Percentiles rank a stretch among this genome's conserved stretches.
Conservation (phyloP, 1,140 invertebrate genomes). For the Cherax quadricarinatus region DNA sequence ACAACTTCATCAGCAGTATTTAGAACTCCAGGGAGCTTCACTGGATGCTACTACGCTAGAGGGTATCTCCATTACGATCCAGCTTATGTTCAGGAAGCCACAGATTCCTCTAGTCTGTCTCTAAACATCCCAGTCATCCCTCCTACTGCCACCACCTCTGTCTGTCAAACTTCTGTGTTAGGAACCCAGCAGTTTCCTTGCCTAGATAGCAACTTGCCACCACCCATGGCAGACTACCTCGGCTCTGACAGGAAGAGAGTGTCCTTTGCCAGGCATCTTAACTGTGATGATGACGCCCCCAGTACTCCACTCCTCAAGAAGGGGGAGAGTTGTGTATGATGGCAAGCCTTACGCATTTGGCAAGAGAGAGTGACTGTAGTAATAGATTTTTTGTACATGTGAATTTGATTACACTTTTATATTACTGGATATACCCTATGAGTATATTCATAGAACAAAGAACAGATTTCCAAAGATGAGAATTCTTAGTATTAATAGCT, state of each 20-base stretch:
- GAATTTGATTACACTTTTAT: background rate
- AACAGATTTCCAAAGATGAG: no score
- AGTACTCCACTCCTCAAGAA: constrained; percentile 14
- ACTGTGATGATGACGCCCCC: constrained; percentile 10
- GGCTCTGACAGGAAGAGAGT: background rate
- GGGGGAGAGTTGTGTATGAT: constrained; percentile 33
- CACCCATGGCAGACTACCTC: background rate
- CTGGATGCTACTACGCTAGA: background rate
- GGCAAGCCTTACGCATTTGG: background rate
- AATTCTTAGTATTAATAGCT: no score
- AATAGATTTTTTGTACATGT: background rate
- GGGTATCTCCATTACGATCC: background rate
- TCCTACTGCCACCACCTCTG: background rate
- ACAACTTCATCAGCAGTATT: background rate
- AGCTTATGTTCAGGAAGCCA: background rate
- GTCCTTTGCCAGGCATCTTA: constrained; percentile 8
- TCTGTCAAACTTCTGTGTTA: background rate
- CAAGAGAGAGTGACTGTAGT: background rate
- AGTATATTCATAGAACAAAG: no score
- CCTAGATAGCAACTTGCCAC: background rate
- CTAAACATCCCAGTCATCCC: background rate
- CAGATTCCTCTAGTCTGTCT: background rate
- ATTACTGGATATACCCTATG: no score
- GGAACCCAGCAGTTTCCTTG: background rate
- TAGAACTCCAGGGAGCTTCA: background rate